Evolutionary conservation across 37 sponge, comb jelly and placozoan species (phyloP), one percentile per base, ranked within the genome.

Genomic region (Tethya wilhelma): DNA sequence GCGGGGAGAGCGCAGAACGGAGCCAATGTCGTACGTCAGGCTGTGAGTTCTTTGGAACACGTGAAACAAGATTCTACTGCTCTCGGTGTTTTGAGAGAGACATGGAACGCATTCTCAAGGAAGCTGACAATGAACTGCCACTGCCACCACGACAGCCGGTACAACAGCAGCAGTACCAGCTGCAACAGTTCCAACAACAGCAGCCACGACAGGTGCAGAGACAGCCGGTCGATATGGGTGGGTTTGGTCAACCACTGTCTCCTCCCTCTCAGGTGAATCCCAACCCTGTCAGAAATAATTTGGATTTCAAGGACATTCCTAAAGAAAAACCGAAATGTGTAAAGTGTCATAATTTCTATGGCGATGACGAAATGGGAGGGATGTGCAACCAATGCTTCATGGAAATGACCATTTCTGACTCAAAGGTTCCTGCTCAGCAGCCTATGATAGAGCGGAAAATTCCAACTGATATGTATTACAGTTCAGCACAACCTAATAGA

Each of bases 1-100:
- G 29, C 1, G 40, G 44, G 0, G 75, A 38, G 38, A 2, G 46
- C 1, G 46, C n/a, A 6, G 79, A 82, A 19, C 56, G 60, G 33
- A 75, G 78, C 38, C 19, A 68, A 45, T 87, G 87, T 56, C 66
- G 81, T 2, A 77, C 62, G 12, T 45, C 77, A 8, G 73, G 71
- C 25, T 90, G 91, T 59, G 82, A 76, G 1, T 71, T 81, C 53
- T 90, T 76, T 85, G 91, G 91, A 5, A 73, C 76, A 0, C 39
- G 41, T 5, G 82, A 76, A 56, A 69, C 49, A 17, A 55, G 57
- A 1, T 85, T 67, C 45, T 85, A 90, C 64, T 90, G 91, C 56
- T 85, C 82, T 7, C 73, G 69, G 38, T 90, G 91, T 63, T 90
- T 74, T n/a, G 49, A 73, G 19, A 41, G 7, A 6, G 38, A 80